Conservation (phyloP, 2,797 vertebrate genomes). For the Coccyzus lansbergi region DNA sequence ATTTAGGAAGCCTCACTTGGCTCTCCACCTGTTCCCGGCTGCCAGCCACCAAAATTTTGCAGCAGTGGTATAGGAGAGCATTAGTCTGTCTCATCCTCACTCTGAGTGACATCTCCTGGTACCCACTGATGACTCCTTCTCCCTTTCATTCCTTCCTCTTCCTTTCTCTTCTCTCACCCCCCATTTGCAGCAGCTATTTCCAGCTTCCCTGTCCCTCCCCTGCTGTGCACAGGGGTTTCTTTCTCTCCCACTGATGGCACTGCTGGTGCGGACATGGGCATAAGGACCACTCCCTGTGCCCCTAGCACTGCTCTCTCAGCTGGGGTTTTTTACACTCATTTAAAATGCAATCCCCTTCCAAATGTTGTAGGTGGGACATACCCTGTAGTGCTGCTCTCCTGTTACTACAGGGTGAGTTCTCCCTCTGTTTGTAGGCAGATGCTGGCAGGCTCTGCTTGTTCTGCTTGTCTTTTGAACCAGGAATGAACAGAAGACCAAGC, state of each 20-base stretch:
- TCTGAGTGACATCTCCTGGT: neutral
- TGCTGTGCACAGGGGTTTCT: neutral
- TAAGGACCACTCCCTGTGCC: neutral
- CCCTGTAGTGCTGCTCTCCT: neutral
- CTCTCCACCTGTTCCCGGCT: neutral
- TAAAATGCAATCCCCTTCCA: neutral
- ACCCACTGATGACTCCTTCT: neutral
- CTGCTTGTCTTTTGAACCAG: neutral
- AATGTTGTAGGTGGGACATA: neutral
- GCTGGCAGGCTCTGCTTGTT: neutral
- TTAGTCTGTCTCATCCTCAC: neutral
- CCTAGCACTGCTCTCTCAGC: neutral
- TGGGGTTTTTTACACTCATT: neutral
- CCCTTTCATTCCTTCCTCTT: conserved; percentile 18
- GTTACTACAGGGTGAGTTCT: neutral
- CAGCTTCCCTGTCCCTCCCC: neutral
- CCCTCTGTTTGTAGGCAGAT: neutral
- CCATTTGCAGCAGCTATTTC: neutral
- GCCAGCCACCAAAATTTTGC: neutral
- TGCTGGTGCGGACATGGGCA: neutral
- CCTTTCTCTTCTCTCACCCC: neutral
- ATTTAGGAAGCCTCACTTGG: neutral
- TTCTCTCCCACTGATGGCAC: neutral
- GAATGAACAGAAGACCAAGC: neutral
- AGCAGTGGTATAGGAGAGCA: neutral